A percentile compares a stretch with the other conserved stretches of the same genome.
phyloP scores from a whole-genome alignment of 2,113 vertebrate species.

The Pitta sordida region DNA sequence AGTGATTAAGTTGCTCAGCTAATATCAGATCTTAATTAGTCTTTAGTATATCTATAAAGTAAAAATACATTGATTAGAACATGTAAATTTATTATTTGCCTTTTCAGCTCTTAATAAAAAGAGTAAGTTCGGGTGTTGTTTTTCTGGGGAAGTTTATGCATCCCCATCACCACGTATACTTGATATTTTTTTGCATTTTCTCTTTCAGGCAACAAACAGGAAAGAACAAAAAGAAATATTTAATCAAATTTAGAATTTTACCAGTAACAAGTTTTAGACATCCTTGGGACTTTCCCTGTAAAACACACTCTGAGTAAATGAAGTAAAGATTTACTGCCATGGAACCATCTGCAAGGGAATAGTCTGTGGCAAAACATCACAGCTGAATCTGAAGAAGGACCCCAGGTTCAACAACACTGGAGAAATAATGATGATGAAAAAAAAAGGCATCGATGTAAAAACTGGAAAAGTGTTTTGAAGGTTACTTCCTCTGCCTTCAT shows the following conservation, averaged over 20 bases:
- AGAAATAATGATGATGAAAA: background rate
- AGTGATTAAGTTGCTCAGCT: conserved; percentile 34
- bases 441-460: background rate
- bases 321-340: background rate
- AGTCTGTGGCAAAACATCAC: background rate
- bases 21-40: conserved; percentile 27
- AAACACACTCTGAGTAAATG: background rate
- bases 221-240: background rate
- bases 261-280: background rate
- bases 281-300: background rate
- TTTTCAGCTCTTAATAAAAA: background rate
- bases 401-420: background rate
- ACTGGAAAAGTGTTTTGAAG: background rate
- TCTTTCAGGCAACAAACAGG: background rate
- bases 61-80: conserved; percentile 25
- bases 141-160: background rate
- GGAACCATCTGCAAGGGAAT: background rate
- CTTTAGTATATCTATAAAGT: background rate
- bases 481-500: background rate
- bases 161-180: background rate
- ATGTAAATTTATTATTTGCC: background rate
- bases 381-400: background rate
- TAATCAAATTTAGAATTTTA: background rate
- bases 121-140: background rate
- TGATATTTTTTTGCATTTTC: background rate